Evolutionary conservation across 1,140 invertebrate genomes (phyloP).

Genomic region (Trachelipus rathkii): DNA sequence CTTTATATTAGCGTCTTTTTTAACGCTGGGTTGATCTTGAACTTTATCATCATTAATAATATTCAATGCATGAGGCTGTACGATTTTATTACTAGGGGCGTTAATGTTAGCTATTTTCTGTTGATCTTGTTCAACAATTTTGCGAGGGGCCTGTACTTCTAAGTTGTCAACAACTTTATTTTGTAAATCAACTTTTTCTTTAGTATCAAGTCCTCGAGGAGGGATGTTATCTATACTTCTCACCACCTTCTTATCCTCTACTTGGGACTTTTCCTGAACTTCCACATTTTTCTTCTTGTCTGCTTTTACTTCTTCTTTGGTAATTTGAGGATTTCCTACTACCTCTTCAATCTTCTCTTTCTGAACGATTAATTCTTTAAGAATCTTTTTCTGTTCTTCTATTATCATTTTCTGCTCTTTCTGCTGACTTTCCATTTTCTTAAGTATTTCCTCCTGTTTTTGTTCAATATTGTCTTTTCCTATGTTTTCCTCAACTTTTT

Average conservation of each 20-base stretch:
- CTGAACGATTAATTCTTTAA: not conserved
- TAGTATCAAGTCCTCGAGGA: not conserved
- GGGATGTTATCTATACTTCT: not conserved
- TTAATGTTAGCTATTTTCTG: too few species aligned
- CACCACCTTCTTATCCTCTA: not conserved
- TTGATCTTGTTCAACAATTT: too few species aligned
- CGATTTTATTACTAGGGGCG: too few species aligned
- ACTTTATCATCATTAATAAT: too few species aligned
- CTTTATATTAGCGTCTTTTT: not conserved
- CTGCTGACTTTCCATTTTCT: conserved; percentile 3
- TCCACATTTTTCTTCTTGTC: too few species aligned
- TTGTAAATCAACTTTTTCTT: not conserved
- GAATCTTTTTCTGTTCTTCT: not conserved
- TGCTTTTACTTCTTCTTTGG: too few species aligned
- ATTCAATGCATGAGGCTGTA: too few species aligned
- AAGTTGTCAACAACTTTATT: not conserved
- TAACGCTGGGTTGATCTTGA: not conserved
- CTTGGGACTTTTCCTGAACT: not conserved
- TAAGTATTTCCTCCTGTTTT: not conserved
- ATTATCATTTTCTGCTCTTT: not conserved
- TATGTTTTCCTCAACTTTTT: not conserved
- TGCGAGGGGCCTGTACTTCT: too few species aligned
- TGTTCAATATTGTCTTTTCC: not conserved
- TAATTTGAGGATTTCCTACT: not conserved
- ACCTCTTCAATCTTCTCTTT: not conserved